These are phyloP conservation scores for Rhopalosiphum padi DNA, from an alignment of 1,140 invertebrate species.

Conservation along the genomic window DNA sequence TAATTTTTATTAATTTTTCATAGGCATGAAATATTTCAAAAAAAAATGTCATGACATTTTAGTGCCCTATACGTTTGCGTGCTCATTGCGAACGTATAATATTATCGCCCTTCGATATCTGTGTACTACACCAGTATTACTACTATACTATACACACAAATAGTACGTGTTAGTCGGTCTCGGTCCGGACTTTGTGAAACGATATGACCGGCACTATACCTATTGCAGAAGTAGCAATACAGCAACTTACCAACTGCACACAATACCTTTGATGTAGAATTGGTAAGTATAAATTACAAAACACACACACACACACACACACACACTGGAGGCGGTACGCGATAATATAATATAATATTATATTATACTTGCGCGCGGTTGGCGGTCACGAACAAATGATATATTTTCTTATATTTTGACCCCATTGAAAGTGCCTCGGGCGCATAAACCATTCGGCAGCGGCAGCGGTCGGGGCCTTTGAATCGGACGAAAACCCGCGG, in stretches of 20 bases:
- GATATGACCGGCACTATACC: neutral
- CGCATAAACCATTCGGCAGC: constrained; percentile 1
- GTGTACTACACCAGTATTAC: too few relatives aligned
- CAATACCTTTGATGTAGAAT: neutral
- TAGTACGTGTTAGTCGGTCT: neutral
- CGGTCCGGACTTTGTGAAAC: too few relatives aligned
- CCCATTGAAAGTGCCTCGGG: neutral
- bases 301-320: neutral
- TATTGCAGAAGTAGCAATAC: neutral
- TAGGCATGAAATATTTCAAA: neutral
- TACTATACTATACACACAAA: neutral
- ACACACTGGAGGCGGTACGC: neutral
- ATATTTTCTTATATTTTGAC: neutral
- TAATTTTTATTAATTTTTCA: too few relatives aligned
- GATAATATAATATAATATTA: neutral
- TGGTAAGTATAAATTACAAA: neutral
- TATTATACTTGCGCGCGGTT: neutral
- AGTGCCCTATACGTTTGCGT: too few relatives aligned
- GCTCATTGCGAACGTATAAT: neutral
- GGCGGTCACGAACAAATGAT: constrained; percentile 40
- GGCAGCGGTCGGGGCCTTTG: constrained; percentile 26
- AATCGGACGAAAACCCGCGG: neutral
- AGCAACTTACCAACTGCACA: neutral
- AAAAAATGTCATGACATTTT: neutral
- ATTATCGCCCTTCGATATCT: neutral